Base-by-base conservation (phyloP, 2,797 vertebrate species). In the Okamejei kenojei region DNA sequence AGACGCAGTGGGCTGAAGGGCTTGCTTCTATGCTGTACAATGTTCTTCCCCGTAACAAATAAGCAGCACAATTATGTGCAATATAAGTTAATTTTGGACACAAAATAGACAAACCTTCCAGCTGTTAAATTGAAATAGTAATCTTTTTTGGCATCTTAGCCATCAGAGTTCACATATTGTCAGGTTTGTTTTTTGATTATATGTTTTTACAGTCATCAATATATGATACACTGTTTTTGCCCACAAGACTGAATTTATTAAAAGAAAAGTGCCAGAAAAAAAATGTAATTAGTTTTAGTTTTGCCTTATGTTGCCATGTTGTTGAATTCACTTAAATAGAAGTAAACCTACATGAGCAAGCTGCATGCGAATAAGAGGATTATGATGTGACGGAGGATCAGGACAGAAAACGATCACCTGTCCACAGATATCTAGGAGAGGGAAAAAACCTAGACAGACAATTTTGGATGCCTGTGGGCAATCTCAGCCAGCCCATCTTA, bases 331-430 rank as follows among this genome's bases (percentile, higher is more conserved):
- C 65, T 63, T 13, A 29, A 86, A 86, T 0, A 29, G 61, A 86
- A 90, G 23, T 68, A 73, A 90, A 90, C 19, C 8, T 71, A 90
- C 15, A 32, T 90, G 65, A 90, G 65, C 88, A 90, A 71, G 35
- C 38, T 38, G 65, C 35, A 8, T 13, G 65, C 13, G 9, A 38
- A 26, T 71, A 90, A 68, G 17, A 73, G 65, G 32, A 73, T 73
- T 71, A 35, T 73, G 65, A 23, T 73, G 8, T 73, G 88, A 26
- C 21, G 1, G 7, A 90, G 61, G 65, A 73, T 90, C 32, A 90
- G 19, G 63, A 71, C 19, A 21, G 65, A 90, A 73, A 90, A 93
- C 32, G 35, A 58, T 74, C 26, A 93, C 90, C 68, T 74, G 38
- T 82, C 21, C 9, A 54, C 61, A 32, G 23, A 74, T 29, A 93